Conservation (phyloP, 2,888 invertebrate species). For the Fabriciana adippe region DNA sequence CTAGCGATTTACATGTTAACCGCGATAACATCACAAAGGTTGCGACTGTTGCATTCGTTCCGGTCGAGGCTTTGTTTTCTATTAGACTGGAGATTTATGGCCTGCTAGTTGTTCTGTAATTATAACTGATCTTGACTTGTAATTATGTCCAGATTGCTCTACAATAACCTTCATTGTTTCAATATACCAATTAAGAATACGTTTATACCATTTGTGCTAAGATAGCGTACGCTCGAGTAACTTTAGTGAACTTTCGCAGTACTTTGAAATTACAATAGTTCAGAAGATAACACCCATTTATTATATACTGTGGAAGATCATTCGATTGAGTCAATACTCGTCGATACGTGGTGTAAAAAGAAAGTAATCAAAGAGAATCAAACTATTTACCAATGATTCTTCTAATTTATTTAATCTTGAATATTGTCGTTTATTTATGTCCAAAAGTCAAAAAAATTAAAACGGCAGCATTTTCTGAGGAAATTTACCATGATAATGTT, state of each 20-base stretch:
- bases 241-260: slow-evolving; percentile 7
- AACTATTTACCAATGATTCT: no score
- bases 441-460: no score
- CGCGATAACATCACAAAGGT: slow-evolving; percentile 46
- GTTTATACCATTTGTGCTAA: slow-evolving; percentile 12
- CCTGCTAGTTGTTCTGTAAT: slow-evolving; percentile 42
- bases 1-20: slow-evolving; percentile 45
- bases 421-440: no score
- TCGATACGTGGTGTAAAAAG: no score
- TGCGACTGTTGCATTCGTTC: slow-evolving; percentile 47
- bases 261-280: slow-evolving; percentile 1
- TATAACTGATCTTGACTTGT: slow-evolving; percentile 42
- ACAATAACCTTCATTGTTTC: slow-evolving; percentile 34
- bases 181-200: slow-evolving; percentile 30
- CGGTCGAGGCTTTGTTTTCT: slow-evolving; percentile 45
- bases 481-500: no score
- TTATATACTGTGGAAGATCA: neutral
- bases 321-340: neutral
- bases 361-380: no score
- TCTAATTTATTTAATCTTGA: no score
- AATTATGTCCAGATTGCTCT: slow-evolving; percentile 30
- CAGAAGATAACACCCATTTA: slow-evolving; percentile 10
- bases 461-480: no score
- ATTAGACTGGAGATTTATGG: slow-evolving; percentile 46
- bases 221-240: slow-evolving; percentile 7